phyloP scores from a whole-genome alignment of 2,888 invertebrate genomes.

The Caenorhabditis angaria region DNA sequence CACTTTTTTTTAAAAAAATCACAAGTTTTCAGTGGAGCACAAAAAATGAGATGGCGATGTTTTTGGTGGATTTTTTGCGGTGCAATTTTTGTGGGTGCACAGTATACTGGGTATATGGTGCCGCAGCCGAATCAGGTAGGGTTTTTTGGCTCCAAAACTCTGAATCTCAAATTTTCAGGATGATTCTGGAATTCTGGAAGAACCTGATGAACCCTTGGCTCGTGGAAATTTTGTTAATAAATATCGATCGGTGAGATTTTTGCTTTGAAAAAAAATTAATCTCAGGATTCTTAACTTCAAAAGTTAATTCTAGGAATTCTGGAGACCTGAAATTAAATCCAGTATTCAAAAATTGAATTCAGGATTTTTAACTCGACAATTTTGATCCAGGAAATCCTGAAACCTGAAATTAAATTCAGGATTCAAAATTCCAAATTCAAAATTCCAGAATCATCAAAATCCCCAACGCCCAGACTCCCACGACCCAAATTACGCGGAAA shows the following conservation, averaged over 20 bases:
- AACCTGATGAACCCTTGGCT: constrained; percentile 32
- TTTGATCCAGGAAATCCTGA: neutral
- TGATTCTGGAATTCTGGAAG: constrained; percentile 16
- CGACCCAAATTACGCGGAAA: neutral
- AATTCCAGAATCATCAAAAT: constrained; percentile 14
- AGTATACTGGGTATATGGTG: constrained; percentile 19
- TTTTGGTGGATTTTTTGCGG: neutral
- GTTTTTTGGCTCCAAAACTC: neutral
- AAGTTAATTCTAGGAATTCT: too few species aligned
- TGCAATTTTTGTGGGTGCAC: neutral
- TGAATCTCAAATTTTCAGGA: too few species aligned
- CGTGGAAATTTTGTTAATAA: neutral
- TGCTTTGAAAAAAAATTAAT: too few species aligned
- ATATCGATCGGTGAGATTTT: constrained; percentile 6
- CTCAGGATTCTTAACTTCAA: too few species aligned
- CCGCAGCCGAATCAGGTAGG: constrained; percentile 26
- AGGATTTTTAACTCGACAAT: neutral
- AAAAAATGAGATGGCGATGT: too few species aligned
- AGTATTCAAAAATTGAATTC: neutral
- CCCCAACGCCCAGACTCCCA: constrained; percentile 9
- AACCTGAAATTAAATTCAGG: neutral
- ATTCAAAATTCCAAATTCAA: neutral
- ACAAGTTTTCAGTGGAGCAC: neutral
- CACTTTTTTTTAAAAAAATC: constrained; percentile 9
- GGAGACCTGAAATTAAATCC: too few species aligned